phyloP scores from a whole-genome alignment of 1,140 invertebrate genomes.

The Drosophila gunungcola region DNA sequence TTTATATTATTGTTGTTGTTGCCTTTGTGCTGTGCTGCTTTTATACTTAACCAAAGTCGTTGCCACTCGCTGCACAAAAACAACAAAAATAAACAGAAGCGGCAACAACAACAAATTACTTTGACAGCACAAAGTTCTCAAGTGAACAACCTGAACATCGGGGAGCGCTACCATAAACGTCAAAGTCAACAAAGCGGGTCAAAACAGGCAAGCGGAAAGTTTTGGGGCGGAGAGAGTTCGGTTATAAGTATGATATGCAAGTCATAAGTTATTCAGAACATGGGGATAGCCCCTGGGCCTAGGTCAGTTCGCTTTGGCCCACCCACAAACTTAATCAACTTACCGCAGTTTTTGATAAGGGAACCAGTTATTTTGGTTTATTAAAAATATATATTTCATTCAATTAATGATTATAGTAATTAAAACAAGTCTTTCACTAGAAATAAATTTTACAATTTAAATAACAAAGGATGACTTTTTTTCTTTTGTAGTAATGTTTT shows the following conservation, averaged over 20 bases:
- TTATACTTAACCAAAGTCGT: constrained; percentile 51
- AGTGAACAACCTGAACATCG: constrained; percentile 58
- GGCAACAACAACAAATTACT: constrained; percentile 28
- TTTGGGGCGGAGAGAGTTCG: constrained; percentile 18
- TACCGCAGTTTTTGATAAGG: constrained; percentile 2
- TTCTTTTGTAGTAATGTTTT: no score
- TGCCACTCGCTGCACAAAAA: constrained; percentile 45
- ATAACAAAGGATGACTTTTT: no score
- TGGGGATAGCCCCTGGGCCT: constrained; percentile 5
- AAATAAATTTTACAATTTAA: neutral
- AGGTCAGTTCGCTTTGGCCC: constrained; percentile 12
- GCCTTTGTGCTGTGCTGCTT: constrained; percentile 33
- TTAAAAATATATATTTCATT: constrained; percentile 1
- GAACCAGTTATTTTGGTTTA: constrained; percentile 10
- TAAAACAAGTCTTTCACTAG: neutral
- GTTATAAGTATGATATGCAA: constrained; percentile 4
- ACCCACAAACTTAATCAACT: constrained; percentile 8
- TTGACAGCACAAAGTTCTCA: constrained; percentile 58
- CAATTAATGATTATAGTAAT: neutral
- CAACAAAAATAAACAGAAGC: constrained; percentile 25
- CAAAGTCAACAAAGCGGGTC: constrained; percentile 52
- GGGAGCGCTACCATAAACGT: constrained; percentile 38
- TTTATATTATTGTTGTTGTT: constrained; percentile 26
- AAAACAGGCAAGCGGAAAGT: constrained; percentile 34
- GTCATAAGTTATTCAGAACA: neutral